Conservation (phyloP, 2,888 invertebrate species). For the Camptogramma bilineatum region DNA sequence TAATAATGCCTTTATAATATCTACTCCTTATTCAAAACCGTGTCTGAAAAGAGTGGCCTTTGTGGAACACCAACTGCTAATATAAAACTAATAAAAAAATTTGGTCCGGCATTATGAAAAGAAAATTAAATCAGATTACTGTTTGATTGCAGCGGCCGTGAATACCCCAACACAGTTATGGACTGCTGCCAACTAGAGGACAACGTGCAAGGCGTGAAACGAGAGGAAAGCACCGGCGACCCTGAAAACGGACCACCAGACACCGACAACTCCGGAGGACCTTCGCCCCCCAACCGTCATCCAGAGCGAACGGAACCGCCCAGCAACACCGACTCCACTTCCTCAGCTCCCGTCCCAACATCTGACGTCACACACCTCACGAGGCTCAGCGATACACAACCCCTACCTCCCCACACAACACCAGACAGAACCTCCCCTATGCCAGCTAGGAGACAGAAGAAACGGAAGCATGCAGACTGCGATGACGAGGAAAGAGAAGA, state of each 20-base stretch:
- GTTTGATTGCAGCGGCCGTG: constrained; percentile 88
- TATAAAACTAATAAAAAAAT: background rate
- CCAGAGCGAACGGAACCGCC: constrained; percentile 75
- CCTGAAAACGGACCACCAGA: constrained; percentile 96
- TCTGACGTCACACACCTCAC: constrained; percentile 79
- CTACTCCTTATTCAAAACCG: too few species aligned
- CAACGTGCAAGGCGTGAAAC: constrained; percentile 91
- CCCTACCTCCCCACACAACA: constrained; percentile 73
- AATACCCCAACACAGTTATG: constrained; percentile 96
- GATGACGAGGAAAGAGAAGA: constrained; percentile 80
- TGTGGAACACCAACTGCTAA: too few species aligned
- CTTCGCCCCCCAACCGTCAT: constrained; percentile 71
- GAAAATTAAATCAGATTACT: too few species aligned
- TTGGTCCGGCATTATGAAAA: too few species aligned
- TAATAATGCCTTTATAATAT: too few species aligned
- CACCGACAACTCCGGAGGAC: constrained; percentile 87
- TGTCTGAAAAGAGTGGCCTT: too few species aligned
- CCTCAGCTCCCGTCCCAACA: constrained; percentile 74
- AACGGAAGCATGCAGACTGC: constrained; percentile 78
- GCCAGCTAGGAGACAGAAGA: constrained; percentile 87
- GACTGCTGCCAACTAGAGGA: constrained; percentile 97
- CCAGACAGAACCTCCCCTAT: constrained; percentile 83
- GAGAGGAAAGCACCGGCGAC: constrained; percentile 93
- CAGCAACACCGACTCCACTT: constrained; percentile 70
- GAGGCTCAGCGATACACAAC: constrained; percentile 74